phyloP scores from a whole-genome alignment of 2,113 vertebrate species.

The Equus quagga region DNA sequence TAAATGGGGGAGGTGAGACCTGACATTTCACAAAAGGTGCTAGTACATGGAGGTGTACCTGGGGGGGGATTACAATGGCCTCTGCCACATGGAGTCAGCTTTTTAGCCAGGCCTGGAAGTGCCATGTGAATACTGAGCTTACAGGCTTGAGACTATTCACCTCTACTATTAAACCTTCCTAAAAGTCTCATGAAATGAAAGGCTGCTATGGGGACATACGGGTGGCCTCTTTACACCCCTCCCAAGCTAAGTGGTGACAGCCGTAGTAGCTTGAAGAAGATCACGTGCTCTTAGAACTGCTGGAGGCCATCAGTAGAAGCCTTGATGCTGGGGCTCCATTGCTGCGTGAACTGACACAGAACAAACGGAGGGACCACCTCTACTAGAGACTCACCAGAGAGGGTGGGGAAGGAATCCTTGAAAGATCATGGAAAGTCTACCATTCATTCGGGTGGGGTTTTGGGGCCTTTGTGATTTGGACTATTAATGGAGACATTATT shows the following conservation, averaged over 20 bases:
- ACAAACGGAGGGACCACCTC: background rate
- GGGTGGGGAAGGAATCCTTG: background rate
- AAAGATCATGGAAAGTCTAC: background rate
- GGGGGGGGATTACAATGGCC: background rate
- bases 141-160: background rate
- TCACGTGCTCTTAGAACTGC: background rate
- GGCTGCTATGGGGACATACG: background rate
- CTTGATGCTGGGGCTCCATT: background rate
- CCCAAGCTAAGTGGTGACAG: background rate
- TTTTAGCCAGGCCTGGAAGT: background rate
- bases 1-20: background rate
- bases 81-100: background rate
- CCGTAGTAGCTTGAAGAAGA: background rate
- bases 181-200: background rate
- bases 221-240: background rate
- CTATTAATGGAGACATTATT: background rate
- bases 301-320: background rate
- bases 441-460: background rate
- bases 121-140: background rate
- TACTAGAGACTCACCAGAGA: background rate
- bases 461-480: background rate
- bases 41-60: background rate
- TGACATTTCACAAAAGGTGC: background rate
- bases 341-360: background rate
- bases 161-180: background rate